phyloP scores from a whole-genome alignment of 2,888 invertebrate species.

The Exocentrus adspersus region DNA sequence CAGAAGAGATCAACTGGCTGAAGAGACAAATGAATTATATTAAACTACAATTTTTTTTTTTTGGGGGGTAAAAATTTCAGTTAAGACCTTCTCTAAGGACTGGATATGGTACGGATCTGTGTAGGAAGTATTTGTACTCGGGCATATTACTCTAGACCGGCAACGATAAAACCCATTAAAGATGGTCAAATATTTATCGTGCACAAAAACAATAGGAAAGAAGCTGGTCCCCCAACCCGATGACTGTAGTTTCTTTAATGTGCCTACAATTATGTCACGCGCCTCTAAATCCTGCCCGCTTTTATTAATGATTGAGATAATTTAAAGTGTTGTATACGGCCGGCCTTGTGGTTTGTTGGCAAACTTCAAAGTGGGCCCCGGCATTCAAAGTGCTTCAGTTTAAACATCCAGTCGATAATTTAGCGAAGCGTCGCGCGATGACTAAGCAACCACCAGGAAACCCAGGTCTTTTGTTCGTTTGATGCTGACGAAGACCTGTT shows the following conservation, averaged over 20 bases:
- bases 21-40: too few species aligned
- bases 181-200: not conserved
- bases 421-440: conserved; percentile 15
- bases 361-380: conserved; percentile 23
- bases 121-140: too few species aligned
- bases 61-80: too few species aligned
- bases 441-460: conserved; percentile 24
- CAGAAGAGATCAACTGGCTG: too few species aligned
- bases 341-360: conserved; percentile 20
- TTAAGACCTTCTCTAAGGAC: too few species aligned
- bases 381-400: conserved; percentile 21
- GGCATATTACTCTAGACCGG: too few species aligned
- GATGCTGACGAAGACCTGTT: conserved; percentile 24
- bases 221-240: not conserved
- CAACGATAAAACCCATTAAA: too few species aligned
- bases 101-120: too few species aligned
- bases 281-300: conserved; percentile 3
- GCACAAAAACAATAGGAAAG: not conserved
- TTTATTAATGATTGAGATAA: conserved; percentile 22
- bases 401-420: conserved; percentile 25
- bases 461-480: conserved; percentile 18
- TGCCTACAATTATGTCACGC: conserved; percentile 7
- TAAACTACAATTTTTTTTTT: too few species aligned
- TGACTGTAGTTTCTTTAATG: not conserved
- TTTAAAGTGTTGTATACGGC: conserved; percentile 17